Base-by-base conservation (phyloP, 2,113 vertebrate genomes). In the Pachyramphus minor region DNA sequence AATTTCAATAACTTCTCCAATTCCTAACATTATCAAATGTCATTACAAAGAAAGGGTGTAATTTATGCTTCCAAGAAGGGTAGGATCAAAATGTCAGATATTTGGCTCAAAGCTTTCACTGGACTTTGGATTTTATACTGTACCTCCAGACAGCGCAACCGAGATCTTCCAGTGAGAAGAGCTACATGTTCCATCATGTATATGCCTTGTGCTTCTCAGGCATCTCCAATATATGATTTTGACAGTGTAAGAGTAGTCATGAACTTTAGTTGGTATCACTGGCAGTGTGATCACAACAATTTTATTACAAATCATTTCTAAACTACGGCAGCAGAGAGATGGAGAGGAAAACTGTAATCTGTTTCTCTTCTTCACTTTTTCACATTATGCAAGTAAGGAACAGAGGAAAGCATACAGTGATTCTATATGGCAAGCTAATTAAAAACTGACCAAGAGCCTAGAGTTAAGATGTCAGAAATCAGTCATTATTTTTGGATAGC, bases 121-220 rank as follows among this genome's bases (percentile, higher is more conserved):
- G 2, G 8, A 33, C 30, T 82, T 81, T 31, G 25, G 12, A 41
- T 69, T 85, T 89, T 49, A 44, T 27, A 18, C 17, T 75, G 19
- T 23, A 50, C 11, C 12, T 84, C n/a, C 49, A 41, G 37, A 22
- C 3, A n/a, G n/a, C 22, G 5, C 8, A 79, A 72, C 5, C 6
- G 12, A 35, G 23, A 58, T 42, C 28, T 64, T 58, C 69, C 35
- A 76, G 24, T 20, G 14, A 68, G 14, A 84, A 63, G 33, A 77
- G 28, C 9, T 56, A 44, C 14, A 67, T 21, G 4, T 69, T 69
- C 22, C 11, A 47, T 5, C 6, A 21, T 0, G 0, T 17, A 30
- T 17, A 85, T 59, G 42, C 2, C 5, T 30, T 19, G 27, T 27
- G 28, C 2, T 52, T 77, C 50, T 49, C 37, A 74, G 21, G 6